These are phyloP conservation scores for Brachyhypopomus occidentalis DNA, from an alignment of 2,113 vertebrate species.

Conservation along the genomic window DNA sequence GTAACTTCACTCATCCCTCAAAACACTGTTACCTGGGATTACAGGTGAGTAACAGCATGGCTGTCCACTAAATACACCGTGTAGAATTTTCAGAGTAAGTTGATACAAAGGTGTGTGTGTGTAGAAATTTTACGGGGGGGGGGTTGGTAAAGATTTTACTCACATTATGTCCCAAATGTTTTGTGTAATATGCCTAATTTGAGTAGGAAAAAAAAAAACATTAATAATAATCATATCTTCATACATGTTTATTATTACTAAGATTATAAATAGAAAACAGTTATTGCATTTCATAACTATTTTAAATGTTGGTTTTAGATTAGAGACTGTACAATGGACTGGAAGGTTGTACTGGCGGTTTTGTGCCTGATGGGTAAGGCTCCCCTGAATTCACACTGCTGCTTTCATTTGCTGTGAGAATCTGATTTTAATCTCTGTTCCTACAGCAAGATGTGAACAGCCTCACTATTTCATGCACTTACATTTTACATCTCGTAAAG, in stretches of 20 bases:
- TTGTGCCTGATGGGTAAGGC: neutral
- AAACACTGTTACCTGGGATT: neutral
- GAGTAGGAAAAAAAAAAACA: too few relatives aligned
- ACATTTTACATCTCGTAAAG: too few relatives aligned
- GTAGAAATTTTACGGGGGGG: too few relatives aligned
- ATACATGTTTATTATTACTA: too few relatives aligned
- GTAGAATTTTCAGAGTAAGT: neutral
- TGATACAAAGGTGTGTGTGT: too few relatives aligned
- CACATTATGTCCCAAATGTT: too few relatives aligned
- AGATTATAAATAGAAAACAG: too few relatives aligned
- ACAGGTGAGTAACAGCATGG: neutral
- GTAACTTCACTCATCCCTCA: neutral
- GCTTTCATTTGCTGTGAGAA: neutral
- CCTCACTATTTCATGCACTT: too few relatives aligned
- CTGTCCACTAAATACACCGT: neutral
- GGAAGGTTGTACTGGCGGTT: neutral
- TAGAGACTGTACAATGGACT: neutral
- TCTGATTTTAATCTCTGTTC: neutral
- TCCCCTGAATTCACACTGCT: neutral
- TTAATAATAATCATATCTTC: too few relatives aligned
- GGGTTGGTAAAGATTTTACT: too few relatives aligned
- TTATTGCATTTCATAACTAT: too few relatives aligned
- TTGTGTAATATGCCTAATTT: too few relatives aligned
- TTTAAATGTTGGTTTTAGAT: neutral
- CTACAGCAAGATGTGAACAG: neutral